Percentiles rank a stretch among this genome's conserved stretches.
Conservation (phyloP, 2,888 invertebrate species). For the Taphrorychus bicolor region DNA sequence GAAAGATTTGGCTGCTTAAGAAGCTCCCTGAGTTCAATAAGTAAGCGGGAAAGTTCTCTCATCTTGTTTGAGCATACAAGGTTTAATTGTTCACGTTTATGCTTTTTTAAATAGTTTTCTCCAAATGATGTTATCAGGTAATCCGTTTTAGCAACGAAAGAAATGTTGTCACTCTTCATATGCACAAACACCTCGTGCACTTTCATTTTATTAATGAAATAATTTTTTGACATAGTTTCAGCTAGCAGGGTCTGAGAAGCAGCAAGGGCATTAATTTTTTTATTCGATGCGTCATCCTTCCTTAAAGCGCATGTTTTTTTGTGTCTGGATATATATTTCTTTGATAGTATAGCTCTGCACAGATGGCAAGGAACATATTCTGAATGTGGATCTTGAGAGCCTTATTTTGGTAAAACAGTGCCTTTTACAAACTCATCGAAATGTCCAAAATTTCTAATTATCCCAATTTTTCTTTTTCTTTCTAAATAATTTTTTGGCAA, state of each 20-base stretch:
- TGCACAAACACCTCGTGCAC: slow-evolving; percentile 43
- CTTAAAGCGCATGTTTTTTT: slow-evolving; percentile 22
- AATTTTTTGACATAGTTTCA: slow-evolving; percentile 14
- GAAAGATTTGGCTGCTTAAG: slow-evolving; percentile 15
- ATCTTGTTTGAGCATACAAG: slow-evolving; percentile 42
- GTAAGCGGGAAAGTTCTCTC: slow-evolving; percentile 42
- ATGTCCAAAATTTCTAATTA: slow-evolving; percentile 30
- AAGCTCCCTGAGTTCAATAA: slow-evolving; percentile 38
- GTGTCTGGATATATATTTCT: slow-evolving; percentile 33
- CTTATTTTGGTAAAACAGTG: slow-evolving; percentile 30
- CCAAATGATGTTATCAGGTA: slow-evolving; percentile 43
- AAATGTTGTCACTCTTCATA: slow-evolving; percentile 44
- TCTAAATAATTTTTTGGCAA: slow-evolving; percentile 31
- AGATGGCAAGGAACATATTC: slow-evolving; percentile 32
- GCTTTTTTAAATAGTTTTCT: slow-evolving; percentile 37
- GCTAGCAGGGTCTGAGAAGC: slow-evolving; percentile 35
- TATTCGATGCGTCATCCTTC: slow-evolving; percentile 7
- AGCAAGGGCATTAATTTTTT: slow-evolving; percentile 14
- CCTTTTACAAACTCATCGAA: slow-evolving; percentile 38
- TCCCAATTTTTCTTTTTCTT: slow-evolving; percentile 31
- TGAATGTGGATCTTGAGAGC: slow-evolving; percentile 11
- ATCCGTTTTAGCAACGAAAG: slow-evolving; percentile 42
- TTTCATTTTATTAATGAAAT: slow-evolving; percentile 31
- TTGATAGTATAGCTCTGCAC: slow-evolving; percentile 33
- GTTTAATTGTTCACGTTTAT: slow-evolving; percentile 43